Percentiles rank a stretch among this genome's conserved stretches.
Evolutionary conservation across 2,113 vertebrate species (phyloP).

Genomic region (Trematocara zebra): DNA sequence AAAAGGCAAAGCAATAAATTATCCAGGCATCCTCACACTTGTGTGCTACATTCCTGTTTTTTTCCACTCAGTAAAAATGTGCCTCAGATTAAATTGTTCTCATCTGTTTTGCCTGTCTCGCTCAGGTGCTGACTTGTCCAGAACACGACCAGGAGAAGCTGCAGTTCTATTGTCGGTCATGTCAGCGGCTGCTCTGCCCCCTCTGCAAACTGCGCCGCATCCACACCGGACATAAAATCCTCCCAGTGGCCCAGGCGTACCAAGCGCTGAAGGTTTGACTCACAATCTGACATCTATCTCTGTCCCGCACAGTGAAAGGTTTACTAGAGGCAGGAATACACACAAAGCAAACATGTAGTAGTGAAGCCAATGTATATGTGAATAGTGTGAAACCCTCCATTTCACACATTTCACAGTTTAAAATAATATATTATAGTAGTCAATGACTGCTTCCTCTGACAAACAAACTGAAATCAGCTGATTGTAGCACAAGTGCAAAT

Average conservation of each 20-base stretch:
- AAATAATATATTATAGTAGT: neutral
- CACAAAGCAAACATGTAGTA: neutral
- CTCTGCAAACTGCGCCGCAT: conserved; percentile 88
- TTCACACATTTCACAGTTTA: neutral
- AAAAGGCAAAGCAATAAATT: neutral
- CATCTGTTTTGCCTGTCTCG: neutral
- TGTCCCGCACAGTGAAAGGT: rapidly evolving
- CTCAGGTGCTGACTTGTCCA: conserved; percentile 72
- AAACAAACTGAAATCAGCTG: neutral
- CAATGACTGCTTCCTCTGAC: neutral
- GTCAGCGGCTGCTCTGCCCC: conserved; percentile 89
- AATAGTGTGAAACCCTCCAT: neutral
- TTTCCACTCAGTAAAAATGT: neutral
- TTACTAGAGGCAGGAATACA: neutral
- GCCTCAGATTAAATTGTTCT: neutral
- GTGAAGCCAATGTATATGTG: rapidly evolving
- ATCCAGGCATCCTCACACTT: neutral
- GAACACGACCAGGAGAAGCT: conserved; percentile 84
- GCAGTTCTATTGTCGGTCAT: conserved; percentile 90
- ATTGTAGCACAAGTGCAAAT: neutral
- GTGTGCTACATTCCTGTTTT: neutral
- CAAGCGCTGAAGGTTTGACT: conserved; percentile 86
- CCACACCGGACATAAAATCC: conserved; percentile 89
- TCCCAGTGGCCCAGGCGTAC: conserved; percentile 86
- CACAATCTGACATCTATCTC: neutral